Conservation (phyloP, 1,140 invertebrate species). For the Trachymyrmex cornetzi region DNA sequence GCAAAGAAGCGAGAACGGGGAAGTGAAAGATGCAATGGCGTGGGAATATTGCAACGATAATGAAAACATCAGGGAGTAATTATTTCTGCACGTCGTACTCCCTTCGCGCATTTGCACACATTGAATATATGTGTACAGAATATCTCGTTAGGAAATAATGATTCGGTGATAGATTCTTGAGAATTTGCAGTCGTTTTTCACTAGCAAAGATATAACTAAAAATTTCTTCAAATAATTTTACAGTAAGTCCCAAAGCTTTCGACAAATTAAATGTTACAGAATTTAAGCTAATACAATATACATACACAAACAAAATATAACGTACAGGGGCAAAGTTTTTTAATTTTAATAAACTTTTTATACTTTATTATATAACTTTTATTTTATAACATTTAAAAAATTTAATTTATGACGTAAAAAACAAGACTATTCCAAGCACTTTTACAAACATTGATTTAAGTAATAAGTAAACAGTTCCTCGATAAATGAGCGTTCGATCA, state of each 20-base stretch:
- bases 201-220: background rate
- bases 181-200: background rate
- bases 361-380: background rate
- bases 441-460: background rate
- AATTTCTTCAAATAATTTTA: background rate
- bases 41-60: slow-evolving; percentile 64
- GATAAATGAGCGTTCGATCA: background rate
- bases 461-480: background rate
- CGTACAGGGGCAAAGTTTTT: background rate
- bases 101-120: background rate
- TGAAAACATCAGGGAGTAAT: slow-evolving; percentile 74
- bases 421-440: background rate
- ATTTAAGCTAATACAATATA: background rate
- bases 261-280: background rate
- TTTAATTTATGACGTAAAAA: background rate
- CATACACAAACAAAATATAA: background rate
- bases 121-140: background rate
- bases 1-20: background rate
- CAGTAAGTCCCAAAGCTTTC: background rate
- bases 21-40: slow-evolving; percentile 51
- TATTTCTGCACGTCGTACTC: slow-evolving; percentile 55
- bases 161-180: background rate
- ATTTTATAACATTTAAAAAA: background rate
- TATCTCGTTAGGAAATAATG: background rate
- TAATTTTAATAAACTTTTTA: background rate